Evolutionary conservation across 2,113 vertebrate genomes (phyloP).

Genomic region (Atractosteus spatula): DNA sequence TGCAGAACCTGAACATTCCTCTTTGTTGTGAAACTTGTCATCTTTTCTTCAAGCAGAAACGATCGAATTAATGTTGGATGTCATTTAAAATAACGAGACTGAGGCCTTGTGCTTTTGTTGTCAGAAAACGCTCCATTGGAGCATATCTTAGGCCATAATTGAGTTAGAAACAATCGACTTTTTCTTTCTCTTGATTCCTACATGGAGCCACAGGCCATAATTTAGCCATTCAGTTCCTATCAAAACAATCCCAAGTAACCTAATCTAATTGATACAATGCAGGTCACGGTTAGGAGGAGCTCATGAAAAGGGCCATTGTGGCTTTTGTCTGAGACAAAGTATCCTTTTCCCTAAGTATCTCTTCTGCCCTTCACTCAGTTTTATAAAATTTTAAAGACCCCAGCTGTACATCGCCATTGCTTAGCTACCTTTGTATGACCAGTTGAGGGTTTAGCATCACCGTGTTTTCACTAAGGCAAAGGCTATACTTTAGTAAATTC

Average conservation of each 20-base stretch:
- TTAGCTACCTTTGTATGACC: background rate
- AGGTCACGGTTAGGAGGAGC: background rate
- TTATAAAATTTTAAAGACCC: slow-evolving; percentile 22
- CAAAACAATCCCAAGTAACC: slow-evolving; percentile 14
- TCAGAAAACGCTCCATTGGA: background rate
- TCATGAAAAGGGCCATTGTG: background rate
- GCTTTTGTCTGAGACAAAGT: background rate
- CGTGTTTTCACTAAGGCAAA: slow-evolving; percentile 6
- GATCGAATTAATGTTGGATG: background rate
- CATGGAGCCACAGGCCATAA: background rate
- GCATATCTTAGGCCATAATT: background rate
- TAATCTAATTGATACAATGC: slow-evolving; percentile 18
- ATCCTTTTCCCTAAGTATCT: background rate
- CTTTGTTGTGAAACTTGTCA: background rate
- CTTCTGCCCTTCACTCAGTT: slow-evolving; percentile 8
- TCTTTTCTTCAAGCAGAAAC: background rate
- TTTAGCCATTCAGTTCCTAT: slow-evolving; percentile 9
- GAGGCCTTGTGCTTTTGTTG: background rate
- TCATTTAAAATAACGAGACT: background rate
- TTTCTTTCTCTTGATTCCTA: background rate
- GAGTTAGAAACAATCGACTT: background rate
- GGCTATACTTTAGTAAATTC: slow-evolving; percentile 28
- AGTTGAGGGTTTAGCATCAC: background rate
- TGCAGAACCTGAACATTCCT: too few relatives aligned
- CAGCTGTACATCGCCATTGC: slow-evolving; percentile 18